Percentiles rank a stretch among this genome's conserved stretches.
These are phyloP conservation scores for Osmoderma eremita DNA, from an alignment of 2,888 invertebrate species.

Conservation along the genomic window DNA sequence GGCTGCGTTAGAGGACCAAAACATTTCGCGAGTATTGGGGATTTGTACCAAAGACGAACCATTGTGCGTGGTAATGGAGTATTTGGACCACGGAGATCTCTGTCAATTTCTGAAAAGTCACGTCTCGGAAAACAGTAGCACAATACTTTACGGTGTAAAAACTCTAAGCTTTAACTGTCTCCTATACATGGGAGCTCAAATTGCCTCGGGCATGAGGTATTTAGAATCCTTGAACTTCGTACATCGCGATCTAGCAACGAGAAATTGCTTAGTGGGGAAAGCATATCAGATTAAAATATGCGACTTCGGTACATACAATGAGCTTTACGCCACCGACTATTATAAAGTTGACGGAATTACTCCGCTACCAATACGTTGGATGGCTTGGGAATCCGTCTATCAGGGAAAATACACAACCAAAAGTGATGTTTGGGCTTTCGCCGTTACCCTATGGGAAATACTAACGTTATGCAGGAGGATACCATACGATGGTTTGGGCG, in stretches of 20 bases:
- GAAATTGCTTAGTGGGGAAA: constrained; percentile 88
- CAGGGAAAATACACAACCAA: constrained; percentile 86
- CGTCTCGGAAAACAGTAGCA: constrained; percentile 69
- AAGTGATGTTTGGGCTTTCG: constrained; percentile 93
- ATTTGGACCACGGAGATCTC: constrained; percentile 84
- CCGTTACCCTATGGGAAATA: constrained; percentile 88
- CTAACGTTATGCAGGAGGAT: constrained; percentile 79
- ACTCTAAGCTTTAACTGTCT: constrained; percentile 78
- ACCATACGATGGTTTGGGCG: constrained; percentile 80
- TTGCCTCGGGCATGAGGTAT: constrained; percentile 91
- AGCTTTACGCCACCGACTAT: constrained; percentile 82
- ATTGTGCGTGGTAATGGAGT: constrained; percentile 83
- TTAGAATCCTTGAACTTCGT: constrained; percentile 89
- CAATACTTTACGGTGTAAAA: constrained; percentile 69
- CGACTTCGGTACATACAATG: constrained; percentile 87
- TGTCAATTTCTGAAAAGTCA: constrained; percentile 82
- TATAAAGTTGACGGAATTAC: constrained; percentile 82
- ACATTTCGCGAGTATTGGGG: constrained; percentile 81
- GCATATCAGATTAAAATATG: constrained; percentile 84
- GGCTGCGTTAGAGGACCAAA: constrained; percentile 82
- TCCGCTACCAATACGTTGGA: constrained; percentile 88
- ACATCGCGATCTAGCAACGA: constrained; percentile 87
- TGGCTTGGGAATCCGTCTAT: constrained; percentile 87
- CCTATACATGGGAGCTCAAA: constrained; percentile 84
- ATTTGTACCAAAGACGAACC: constrained; percentile 81